These are phyloP conservation scores for Lagocephalus sceleratus DNA, from an alignment of 2,797 vertebrate species.

Conservation along the genomic window DNA sequence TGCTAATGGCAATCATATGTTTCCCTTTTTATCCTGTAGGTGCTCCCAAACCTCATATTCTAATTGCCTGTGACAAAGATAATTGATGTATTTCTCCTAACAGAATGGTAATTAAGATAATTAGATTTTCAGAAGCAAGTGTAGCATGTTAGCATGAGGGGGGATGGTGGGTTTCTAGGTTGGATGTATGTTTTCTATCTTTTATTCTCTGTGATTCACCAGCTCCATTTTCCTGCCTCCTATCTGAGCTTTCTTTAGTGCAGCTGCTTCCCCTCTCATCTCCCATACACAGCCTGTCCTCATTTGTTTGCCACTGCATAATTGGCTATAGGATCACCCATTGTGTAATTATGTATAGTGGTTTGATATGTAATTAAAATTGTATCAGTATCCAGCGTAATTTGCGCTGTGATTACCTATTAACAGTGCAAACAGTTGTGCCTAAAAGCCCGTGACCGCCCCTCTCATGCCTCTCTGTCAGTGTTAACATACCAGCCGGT, in stretches of 20 bases:
- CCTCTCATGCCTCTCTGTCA: conserved; percentile 49
- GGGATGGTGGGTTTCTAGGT: neutral
- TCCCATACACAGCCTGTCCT: conserved; percentile 52
- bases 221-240: conserved; percentile 21
- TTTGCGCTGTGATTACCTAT: conserved; percentile 72
- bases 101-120: conserved; percentile 68
- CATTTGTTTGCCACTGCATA: conserved; percentile 69
- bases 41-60: conserved; percentile 25
- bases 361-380: conserved; percentile 77
- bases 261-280: conserved; percentile 49
- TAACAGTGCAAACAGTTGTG: conserved; percentile 71
- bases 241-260: conserved; percentile 39
- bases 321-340: conserved; percentile 75
- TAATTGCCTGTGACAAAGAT: conserved; percentile 22
- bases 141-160: conserved; percentile 50
- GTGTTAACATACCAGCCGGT: conserved; percentile 48
- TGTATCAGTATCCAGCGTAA: conserved; percentile 69
- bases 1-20: conserved; percentile 29
- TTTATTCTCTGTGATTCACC: conserved; percentile 17
- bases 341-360: conserved; percentile 74
- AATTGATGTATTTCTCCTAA: conserved; percentile 66
- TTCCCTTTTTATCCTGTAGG: conserved; percentile 41
- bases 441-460: conserved; percentile 69
- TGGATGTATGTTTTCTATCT: conserved; percentile 3
- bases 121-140: conserved; percentile 64